These are phyloP conservation scores for Cecidostiba fungosa DNA, from an alignment of 2,888 invertebrate genomes.

Conservation along the genomic window DNA sequence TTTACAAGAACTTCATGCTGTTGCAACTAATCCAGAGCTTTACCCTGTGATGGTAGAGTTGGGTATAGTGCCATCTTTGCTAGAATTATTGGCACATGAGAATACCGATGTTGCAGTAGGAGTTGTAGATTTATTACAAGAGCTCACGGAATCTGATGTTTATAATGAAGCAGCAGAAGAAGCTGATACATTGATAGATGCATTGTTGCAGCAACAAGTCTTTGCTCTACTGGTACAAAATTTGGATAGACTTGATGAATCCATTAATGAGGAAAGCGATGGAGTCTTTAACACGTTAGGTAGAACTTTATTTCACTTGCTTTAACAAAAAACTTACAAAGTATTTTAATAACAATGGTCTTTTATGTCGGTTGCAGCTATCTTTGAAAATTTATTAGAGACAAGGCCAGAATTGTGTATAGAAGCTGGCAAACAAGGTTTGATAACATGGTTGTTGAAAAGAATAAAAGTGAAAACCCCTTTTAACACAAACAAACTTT, in stretches of 20 bases:
- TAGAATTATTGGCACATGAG: constrained; percentile 96
- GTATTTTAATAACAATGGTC: neutral
- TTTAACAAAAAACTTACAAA: neutral
- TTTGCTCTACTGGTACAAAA: constrained; percentile 95
- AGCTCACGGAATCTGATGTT: constrained; percentile 97
- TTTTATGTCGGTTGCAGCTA: constrained; percentile 82
- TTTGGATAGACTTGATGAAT: constrained; percentile 95
- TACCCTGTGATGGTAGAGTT: constrained; percentile 95
- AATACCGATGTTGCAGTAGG: constrained; percentile 96
- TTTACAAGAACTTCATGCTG: constrained; percentile 93
- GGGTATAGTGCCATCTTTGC: constrained; percentile 93
- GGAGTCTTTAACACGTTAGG: constrained; percentile 97
- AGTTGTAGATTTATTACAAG: constrained; percentile 88
- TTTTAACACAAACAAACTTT: constrained; percentile 97
- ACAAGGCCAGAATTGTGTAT: constrained; percentile 91
- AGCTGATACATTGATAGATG: constrained; percentile 92
- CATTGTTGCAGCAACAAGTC: constrained; percentile 93
- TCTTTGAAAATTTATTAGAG: constrained; percentile 97
- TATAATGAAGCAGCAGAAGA: constrained; percentile 96
- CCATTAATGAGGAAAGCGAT: constrained; percentile 95
- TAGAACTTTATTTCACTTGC: constrained; percentile 72
- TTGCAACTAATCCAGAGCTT: constrained; percentile 97
- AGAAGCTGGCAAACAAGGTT: constrained; percentile 94
- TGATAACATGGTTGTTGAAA: constrained; percentile 95
- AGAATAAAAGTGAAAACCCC: constrained; percentile 93